Base-by-base conservation (phyloP, 2,797 vertebrate genomes). In the Notolepis coatsorum region DNA sequence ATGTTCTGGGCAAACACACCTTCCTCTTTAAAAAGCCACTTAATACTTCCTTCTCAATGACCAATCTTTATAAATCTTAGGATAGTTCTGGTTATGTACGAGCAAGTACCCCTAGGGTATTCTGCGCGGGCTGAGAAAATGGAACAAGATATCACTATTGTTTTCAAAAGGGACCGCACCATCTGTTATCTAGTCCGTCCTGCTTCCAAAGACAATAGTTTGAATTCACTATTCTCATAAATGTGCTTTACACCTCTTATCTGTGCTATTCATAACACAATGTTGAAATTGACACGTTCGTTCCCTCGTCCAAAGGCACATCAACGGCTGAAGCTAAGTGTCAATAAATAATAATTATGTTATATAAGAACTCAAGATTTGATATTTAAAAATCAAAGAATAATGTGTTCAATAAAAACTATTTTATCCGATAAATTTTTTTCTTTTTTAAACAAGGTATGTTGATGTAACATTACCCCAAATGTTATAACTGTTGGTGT, bases 1-100 rank as follows among this genome's bases (percentile, higher is more conserved):
- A 47, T 50, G 46, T 68, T 55, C 48, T 61, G 27, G 39, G 39
- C 31, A 69, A 53, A 75, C 39, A 69, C n/a, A 51, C 10, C 6
- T 18, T 27, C 61, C 60, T 62, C 1, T n/a, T n/a, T n/a, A n/a
- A 0, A 75, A 76, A 58, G 61, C 17, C 38, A 35, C 52, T 17
- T 30, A 53, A 49, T 13, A 55, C 49, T 55, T 65, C 24, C 6
- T 3, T 50, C 35, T 61, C 8, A 31, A 9, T 33, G 7, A 61
- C 18, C 7, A 20, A 12, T 15, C 20, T 24, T 60, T 37, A 45
- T 2, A 15, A 28, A 12, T 56, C 18, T 67, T 39, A 48, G 46
- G 53, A 65, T 1, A 65, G 23, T 24, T 51, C 43, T 47, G 35
- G 37, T n/a, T n/a, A 41, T 18, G 13, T 24, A 7, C 17, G 28